Evolutionary conservation across 2,113 vertebrate genomes (phyloP).

Genomic region (Poicephalus meyeri): DNA sequence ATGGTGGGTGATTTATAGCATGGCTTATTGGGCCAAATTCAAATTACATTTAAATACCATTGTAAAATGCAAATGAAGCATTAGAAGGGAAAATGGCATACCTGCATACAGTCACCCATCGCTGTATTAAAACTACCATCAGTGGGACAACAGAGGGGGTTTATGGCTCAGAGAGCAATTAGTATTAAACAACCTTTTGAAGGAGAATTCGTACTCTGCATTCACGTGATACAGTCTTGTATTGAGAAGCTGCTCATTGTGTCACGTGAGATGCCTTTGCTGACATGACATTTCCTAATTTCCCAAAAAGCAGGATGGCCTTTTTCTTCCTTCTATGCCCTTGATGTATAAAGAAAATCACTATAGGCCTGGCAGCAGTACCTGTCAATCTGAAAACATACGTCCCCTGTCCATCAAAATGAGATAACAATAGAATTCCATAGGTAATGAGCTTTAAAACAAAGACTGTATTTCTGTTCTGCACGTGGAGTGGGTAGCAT

Average conservation of each 20-base stretch:
- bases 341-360: background rate
- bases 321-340: background rate
- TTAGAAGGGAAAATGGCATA: background rate
- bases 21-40: background rate
- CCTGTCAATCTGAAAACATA: background rate
- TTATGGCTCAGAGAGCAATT: background rate
- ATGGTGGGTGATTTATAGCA: background rate
- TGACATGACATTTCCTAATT: background rate
- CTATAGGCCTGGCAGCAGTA: background rate
- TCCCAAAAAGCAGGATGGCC: background rate
- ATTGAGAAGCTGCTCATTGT: background rate
- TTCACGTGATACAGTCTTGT: background rate
- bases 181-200: background rate
- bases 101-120: background rate
- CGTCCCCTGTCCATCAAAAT: background rate
- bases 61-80: background rate
- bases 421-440: background rate
- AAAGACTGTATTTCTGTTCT: background rate
- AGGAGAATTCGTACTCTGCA: background rate
- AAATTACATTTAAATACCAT: background rate
- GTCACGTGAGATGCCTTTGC: background rate
- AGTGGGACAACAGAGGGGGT: background rate
- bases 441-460: background rate
- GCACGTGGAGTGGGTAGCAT: background rate
- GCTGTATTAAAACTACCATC: background rate